Conservation (phyloP, 2,113 vertebrate genomes). For the Rhineura floridana region DNA sequence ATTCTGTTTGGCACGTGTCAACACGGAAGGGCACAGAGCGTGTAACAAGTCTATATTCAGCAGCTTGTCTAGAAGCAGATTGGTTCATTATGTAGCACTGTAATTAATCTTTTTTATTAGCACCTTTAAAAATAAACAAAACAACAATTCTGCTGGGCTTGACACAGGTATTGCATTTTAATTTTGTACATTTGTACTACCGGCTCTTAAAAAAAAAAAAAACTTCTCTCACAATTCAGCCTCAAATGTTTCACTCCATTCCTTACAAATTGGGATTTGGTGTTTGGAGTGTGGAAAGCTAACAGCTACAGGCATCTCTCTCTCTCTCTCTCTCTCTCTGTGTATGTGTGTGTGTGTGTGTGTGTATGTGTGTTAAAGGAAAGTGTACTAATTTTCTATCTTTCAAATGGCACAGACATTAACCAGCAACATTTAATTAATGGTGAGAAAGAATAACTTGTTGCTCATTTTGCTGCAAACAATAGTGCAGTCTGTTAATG, state of each 20-base stretch:
- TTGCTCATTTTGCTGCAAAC: constrained; percentile 51
- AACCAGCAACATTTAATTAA: constrained; percentile 70
- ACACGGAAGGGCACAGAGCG: constrained; percentile 38
- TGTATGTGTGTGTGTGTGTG: no score
- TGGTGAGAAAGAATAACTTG: constrained; percentile 59
- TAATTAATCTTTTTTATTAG: constrained; percentile 85
- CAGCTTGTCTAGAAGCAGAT: constrained; percentile 74
- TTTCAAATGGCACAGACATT: constrained; percentile 62
- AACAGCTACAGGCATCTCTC: no score
- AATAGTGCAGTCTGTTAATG: constrained; percentile 18
- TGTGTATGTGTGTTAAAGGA: constrained; percentile 73
- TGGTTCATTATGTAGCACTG: constrained; percentile 79
- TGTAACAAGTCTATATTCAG: constrained; percentile 72
- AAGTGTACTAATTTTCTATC: constrained; percentile 65
- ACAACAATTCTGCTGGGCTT: constrained; percentile 79
- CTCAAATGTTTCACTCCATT: constrained; percentile 67
- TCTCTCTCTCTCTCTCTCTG: no score
- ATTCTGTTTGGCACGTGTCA: constrained; percentile 51
- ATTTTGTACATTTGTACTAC: constrained; percentile 73
- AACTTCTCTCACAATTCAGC: constrained; percentile 53
- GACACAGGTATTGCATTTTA: constrained; percentile 81
- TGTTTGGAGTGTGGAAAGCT: constrained; percentile 67
- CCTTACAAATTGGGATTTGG: constrained; percentile 64
- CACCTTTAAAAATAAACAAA: constrained; percentile 84
- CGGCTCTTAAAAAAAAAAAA: constrained; percentile 59